These are phyloP conservation scores for Todus mexicanus DNA, from an alignment of 2,797 vertebrate genomes.

Conservation along the genomic window DNA sequence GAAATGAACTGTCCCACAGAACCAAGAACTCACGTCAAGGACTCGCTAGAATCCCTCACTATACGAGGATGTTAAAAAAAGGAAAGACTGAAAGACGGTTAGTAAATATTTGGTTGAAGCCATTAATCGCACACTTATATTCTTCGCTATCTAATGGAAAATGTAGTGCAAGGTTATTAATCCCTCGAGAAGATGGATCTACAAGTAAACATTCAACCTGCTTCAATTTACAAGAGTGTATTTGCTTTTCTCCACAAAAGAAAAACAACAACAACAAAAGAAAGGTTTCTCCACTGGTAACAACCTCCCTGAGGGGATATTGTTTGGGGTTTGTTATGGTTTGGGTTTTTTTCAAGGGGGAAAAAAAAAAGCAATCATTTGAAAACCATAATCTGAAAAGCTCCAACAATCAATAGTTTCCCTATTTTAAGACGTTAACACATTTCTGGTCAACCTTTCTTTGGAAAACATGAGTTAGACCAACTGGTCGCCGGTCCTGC, in stretches of 20 bases:
- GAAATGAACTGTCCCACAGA: neutral
- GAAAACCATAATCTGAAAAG: neutral
- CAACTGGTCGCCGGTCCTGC: neutral
- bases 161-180: slow-evolving; percentile 11
- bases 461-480: neutral
- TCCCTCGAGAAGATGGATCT: slow-evolving; percentile 15
- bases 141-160: neutral
- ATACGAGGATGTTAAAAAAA: neutral
- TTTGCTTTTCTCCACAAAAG: fast-evolving
- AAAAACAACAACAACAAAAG: neutral
- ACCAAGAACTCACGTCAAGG: neutral
- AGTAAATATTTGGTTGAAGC: slow-evolving; percentile 60
- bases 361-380: neutral
- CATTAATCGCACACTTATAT: neutral
- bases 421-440: neutral
- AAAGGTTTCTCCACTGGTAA: neutral
- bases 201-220: slow-evolving; percentile 13
- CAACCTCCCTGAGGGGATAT: slow-evolving; percentile 49
- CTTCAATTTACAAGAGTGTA: neutral
- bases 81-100: neutral
- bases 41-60: neutral
- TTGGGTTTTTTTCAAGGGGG: neutral
- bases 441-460: neutral
- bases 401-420: neutral
- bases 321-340: no score